A percentile compares a stretch with the other conserved stretches of the same genome.
phyloP scores from a whole-genome alignment of 1,140 invertebrate species.

The Macrostomum lignano region DNA sequence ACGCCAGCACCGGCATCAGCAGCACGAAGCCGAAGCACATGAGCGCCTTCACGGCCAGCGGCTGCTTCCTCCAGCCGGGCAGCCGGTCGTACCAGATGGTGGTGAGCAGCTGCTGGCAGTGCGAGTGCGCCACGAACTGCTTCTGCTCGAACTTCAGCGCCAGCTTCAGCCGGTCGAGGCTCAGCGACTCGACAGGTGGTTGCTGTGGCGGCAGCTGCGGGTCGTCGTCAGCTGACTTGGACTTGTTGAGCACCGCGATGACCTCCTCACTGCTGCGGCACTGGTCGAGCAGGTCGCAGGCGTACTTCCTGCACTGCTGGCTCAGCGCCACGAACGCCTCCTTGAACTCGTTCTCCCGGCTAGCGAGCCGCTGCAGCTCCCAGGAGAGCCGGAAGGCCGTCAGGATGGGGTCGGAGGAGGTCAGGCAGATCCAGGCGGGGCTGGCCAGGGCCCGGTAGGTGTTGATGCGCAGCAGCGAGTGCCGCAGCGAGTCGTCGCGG shows the following conservation, averaged over 20 bases:
- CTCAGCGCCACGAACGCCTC: constrained; percentile 31
- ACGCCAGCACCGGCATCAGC: constrained; percentile 66
- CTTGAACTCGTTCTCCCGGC: constrained; percentile 16
- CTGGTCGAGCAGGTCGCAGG: constrained; percentile 54
- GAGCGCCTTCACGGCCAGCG: constrained; percentile 48
- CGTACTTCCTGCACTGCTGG: constrained; percentile 47
- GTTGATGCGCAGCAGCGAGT: constrained; percentile 51
- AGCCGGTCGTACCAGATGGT: constrained; percentile 93
- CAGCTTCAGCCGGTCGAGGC: constrained; percentile 15
- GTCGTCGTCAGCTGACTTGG: too few relatives aligned
- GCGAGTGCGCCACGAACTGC: constrained; percentile 10
- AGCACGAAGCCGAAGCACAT: constrained; percentile 70
- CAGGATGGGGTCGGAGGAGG: constrained; percentile 17
- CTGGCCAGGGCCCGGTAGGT: constrained; percentile 65
- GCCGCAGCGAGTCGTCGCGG: constrained; percentile 38
- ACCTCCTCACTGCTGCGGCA: constrained; percentile 57
- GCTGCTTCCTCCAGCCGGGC: constrained; percentile 76
- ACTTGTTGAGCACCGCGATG: constrained; percentile 54
- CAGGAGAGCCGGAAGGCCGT: constrained; percentile 20
- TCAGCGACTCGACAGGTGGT: too few relatives aligned
- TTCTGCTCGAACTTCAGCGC: constrained; percentile 21
- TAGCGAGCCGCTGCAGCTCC: constrained; percentile 11
- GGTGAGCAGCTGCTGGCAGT: constrained; percentile 38
- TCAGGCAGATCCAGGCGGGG: constrained; percentile 35
- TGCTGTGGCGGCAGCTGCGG: too few relatives aligned